phyloP scores from a whole-genome alignment of 1,140 invertebrate genomes.

The Diachasmimorpha longicaudata region DNA sequence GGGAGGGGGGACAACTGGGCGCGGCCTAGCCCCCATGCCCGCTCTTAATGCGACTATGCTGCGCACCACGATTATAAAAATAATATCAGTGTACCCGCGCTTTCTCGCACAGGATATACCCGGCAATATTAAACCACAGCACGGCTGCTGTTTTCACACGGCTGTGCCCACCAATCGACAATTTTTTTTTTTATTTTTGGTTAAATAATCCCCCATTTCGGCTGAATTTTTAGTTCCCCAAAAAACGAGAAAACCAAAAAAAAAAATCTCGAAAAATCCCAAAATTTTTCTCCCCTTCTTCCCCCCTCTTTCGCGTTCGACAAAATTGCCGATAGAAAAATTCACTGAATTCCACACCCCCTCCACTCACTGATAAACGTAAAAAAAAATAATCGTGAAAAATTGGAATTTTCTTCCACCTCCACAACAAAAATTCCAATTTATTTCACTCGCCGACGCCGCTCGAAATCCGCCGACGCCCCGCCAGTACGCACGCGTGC shows the following conservation, averaged over 20 bases:
- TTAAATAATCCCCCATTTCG: neutral
- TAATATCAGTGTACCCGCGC: conserved; percentile 51
- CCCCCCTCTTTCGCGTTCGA: no score
- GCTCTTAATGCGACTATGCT: conserved; percentile 30
- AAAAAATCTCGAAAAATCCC: neutral
- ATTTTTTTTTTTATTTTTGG: conserved; percentile 1
- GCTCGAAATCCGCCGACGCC: conserved; percentile 34
- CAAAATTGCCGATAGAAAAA: no score
- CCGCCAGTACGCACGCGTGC: conserved; percentile 34
- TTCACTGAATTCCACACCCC: neutral
- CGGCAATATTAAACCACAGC: conserved; percentile 34
- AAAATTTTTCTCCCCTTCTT: neutral
- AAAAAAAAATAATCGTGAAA: neutral
- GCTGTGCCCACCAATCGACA: conserved; percentile 11
- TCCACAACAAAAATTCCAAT: neutral
- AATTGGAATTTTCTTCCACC: neutral
- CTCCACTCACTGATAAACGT: neutral
- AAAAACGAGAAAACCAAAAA: no score
- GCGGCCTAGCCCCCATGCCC: conserved; percentile 46
- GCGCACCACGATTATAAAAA: conserved; percentile 46
- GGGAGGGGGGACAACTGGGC: conserved; percentile 50
- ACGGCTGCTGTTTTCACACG: conserved; percentile 28
- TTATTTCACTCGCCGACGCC: conserved; percentile 34
- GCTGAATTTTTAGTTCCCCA: neutral
- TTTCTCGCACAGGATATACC: conserved; percentile 44